Evolutionary conservation across 2,888 invertebrate species (phyloP).

Genomic region (Athetis lepigone): DNA sequence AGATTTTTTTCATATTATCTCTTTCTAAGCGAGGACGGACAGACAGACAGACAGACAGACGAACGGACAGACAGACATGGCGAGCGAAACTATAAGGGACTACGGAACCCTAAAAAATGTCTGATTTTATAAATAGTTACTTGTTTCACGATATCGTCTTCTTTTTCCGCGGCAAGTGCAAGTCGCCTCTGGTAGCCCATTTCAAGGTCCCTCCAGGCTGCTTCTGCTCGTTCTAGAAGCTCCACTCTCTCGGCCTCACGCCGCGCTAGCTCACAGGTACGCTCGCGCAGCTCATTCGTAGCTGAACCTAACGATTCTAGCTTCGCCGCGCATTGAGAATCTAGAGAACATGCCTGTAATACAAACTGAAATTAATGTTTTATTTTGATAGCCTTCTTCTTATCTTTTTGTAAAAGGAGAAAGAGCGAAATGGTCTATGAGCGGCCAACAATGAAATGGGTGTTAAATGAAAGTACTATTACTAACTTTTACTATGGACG

Average conservation of each 20-base stretch:
- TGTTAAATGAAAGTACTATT: too few relatives aligned
- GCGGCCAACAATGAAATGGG: too few relatives aligned
- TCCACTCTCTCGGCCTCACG: conserved; percentile 81
- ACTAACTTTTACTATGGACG: too few relatives aligned
- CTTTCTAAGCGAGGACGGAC: too few relatives aligned
- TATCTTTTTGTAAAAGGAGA: too few relatives aligned
- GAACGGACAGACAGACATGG: too few relatives aligned
- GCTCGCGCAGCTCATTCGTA: conserved; percentile 73
- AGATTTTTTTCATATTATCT: too few relatives aligned
- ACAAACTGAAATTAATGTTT: conserved; percentile 7
- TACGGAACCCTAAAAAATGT: too few relatives aligned
- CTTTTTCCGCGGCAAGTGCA: conserved; percentile 75
- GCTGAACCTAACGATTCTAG: conserved; percentile 72
- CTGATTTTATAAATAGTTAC: conserved; percentile 62
- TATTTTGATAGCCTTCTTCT: background rate
- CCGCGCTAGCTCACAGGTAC: conserved; percentile 73
- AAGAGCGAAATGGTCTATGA: too few relatives aligned
- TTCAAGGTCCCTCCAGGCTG: conserved; percentile 84
- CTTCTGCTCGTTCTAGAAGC: conserved; percentile 82
- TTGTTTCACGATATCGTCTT: conserved; percentile 76
- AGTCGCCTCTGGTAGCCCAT: conserved; percentile 79
- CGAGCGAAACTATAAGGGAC: too few relatives aligned
- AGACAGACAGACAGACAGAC: too few relatives aligned
- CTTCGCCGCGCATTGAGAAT: conserved; percentile 71
- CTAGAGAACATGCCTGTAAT: conserved; percentile 77